phyloP scores from a whole-genome alignment of 2,888 invertebrate genomes.

The Sesia apiformis region DNA sequence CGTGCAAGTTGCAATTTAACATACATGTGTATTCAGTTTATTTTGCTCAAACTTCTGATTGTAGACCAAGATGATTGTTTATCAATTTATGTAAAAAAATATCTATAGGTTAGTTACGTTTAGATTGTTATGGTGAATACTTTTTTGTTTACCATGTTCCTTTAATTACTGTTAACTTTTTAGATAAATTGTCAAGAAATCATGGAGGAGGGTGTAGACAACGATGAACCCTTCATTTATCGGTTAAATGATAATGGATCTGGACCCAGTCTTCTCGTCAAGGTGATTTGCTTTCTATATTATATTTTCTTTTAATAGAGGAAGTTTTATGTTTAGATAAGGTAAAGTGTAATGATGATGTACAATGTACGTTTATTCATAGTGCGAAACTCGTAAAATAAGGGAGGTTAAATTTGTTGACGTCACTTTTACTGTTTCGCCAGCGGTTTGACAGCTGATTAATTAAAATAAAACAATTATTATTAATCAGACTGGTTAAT shows the following conservation, averaged over 20 bases:
- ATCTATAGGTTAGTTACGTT: background rate
- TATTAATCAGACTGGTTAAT: too few species aligned
- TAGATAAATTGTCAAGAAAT: slow-evolving; percentile 9
- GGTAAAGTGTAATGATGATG: too few species aligned
- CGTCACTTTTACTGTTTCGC: too few species aligned
- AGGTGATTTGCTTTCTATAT: slow-evolving; percentile 59
- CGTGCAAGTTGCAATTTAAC: too few species aligned
- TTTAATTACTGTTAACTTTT: background rate
- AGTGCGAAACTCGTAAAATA: too few species aligned
- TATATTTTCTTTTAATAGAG: background rate
- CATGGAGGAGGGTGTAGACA: slow-evolving; percentile 58
- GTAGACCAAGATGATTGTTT: background rate
- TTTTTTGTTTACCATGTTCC: background rate
- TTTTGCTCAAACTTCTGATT: background rate
- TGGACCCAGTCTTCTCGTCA: slow-evolving; percentile 82
- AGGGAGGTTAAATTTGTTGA: too few species aligned
- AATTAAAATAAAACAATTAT: too few species aligned
- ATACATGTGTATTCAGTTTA: background rate
- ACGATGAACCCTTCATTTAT: slow-evolving; percentile 82
- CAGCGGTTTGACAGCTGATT: too few species aligned
- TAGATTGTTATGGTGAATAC: background rate
- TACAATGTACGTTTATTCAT: too few species aligned
- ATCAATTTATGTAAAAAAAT: background rate
- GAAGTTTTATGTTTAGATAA: background rate
- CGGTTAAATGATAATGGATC: slow-evolving; percentile 83